Evolutionary conservation across 2,888 invertebrate species (phyloP).

Genomic region (Calameuta idolon): DNA sequence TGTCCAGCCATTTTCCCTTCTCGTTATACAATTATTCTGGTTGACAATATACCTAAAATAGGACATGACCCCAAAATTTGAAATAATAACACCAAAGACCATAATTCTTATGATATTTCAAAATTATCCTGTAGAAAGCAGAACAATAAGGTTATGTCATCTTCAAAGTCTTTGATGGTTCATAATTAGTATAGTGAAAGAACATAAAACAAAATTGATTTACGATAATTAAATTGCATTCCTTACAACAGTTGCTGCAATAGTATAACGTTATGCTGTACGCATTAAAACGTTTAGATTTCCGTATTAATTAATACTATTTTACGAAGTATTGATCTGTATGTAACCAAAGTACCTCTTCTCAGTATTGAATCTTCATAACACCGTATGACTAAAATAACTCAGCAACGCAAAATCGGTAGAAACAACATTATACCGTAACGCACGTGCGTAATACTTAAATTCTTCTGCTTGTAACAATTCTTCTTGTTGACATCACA

Average conservation of each 20-base stretch:
- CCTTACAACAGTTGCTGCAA: not conserved
- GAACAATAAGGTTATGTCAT: not conserved
- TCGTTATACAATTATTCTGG: not conserved
- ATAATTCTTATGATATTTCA: not conserved
- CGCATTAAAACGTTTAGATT: not conserved
- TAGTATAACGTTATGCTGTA: not conserved
- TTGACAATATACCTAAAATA: not conserved
- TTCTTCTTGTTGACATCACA: not conserved
- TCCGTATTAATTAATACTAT: not conserved
- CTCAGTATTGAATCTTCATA: not conserved
- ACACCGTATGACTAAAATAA: not conserved
- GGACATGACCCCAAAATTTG: not conserved
- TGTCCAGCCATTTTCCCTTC: conserved; percentile 74
- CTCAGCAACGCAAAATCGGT: not conserved
- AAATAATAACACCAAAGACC: not conserved
- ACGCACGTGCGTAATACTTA: not conserved
- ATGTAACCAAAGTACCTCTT: not conserved
- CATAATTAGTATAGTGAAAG: not conserved
- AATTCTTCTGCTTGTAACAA: not conserved
- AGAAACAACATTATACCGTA: not conserved
- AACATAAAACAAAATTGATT: not conserved
- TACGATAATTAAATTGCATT: not conserved
- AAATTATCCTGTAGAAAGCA: not conserved
- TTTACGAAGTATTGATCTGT: not conserved
- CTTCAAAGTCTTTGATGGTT: not conserved